Evolutionary conservation across 2,113 vertebrate genomes (phyloP).

Genomic region (cat (Felis catus)): F.catus_Fca126_mat1.0 CM031420.1:9514001-9514500

Average conservation of each 20-base stretch:
- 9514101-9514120: accelerated
- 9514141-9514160: not conserved
- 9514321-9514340: not conserved
- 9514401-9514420: not conserved
- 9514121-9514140: not conserved
- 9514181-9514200: not conserved
- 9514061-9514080: not conserved
- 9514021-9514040: no score
- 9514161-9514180: not conserved
- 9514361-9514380: not conserved
- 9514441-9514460: not conserved
- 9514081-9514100: not conserved
- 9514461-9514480: not conserved
- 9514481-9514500: not conserved
- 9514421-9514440: not conserved
- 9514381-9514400: not conserved
- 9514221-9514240: not conserved
- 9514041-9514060: not conserved
- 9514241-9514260: not conserved
- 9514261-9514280: not conserved
- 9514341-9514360: not conserved
- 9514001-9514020: not conserved
- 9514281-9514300: not conserved
- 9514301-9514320: not conserved
- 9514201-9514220: not conserved